Percentiles rank a stretch among this genome's conserved stretches.
phyloP scores from a whole-genome alignment of 2,888 invertebrate genomes.

The Lasioglossum figueresi region DNA sequence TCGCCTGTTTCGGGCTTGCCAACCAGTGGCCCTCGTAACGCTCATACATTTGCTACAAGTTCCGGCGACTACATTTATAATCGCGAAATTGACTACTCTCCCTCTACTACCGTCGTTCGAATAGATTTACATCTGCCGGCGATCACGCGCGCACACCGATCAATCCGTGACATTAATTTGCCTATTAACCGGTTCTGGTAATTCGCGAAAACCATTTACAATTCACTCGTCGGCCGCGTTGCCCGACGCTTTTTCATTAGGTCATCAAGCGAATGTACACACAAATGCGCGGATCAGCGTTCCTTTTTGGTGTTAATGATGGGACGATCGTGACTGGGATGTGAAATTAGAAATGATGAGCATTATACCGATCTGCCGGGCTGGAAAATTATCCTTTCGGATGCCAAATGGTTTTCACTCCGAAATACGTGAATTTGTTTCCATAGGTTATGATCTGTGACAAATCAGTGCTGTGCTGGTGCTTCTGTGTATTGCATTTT shows the following conservation, averaged over 20 bases:
- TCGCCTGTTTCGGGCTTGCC: slow-evolving; percentile 53
- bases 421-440: background rate
- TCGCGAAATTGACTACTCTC: slow-evolving; percentile 42
- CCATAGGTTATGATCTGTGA: background rate
- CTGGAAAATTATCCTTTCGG: background rate
- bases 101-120: slow-evolving; percentile 6
- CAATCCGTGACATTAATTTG: slow-evolving; percentile 58
- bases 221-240: slow-evolving; percentile 8
- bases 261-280: background rate
- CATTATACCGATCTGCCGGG: background rate
- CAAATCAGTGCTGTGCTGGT: background rate
- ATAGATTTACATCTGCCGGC: slow-evolving; percentile 56
- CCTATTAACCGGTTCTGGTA: slow-evolving; percentile 42
- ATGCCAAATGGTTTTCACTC: background rate
- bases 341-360: background rate
- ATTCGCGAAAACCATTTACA: slow-evolving; percentile 47
- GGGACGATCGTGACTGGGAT: background rate
- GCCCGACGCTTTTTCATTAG: slow-evolving; percentile 39
- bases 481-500: background rate
- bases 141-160: slow-evolving; percentile 43
- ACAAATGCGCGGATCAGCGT: background rate
- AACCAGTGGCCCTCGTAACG: slow-evolving; percentile 43
- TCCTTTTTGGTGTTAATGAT: background rate
- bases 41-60: slow-evolving; percentile 63
- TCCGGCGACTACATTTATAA: slow-evolving; percentile 65